Evolutionary conservation across 2,888 invertebrate species (phyloP), one percentile per base, ranked within the genome.

Genomic region (Scrobipalpa costella): DNA sequence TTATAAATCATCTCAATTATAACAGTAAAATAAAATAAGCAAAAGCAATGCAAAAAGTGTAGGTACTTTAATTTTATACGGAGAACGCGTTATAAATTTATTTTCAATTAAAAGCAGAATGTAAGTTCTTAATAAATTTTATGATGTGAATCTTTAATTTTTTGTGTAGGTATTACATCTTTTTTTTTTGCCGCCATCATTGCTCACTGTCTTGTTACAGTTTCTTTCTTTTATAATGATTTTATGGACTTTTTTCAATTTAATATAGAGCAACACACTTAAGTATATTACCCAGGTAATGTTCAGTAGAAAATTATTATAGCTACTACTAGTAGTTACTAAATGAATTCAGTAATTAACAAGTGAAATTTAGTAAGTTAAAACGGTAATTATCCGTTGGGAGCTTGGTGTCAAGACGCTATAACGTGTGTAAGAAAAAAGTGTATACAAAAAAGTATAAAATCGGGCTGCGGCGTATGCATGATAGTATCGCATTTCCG

Each of bases 401-500:
- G 19, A 27, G 59, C 15, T 27, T 17, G 15, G 59, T 62, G 64
- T 64, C 60, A 55, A 44, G 64, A 52, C 57, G 44, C 19, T 62
- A 44, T 59, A 59, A 44, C 34, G 57, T 57, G 27, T 34, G 47
- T 21, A 47, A 61, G n/a, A 61, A 57, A 57, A 49, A 33, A 38
- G 1, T 49, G 47, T 21, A 60, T 57, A 61, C 27, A 64, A 62
- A 52, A 50, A 34, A 64, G 64, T 64, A 68, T 69, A 83, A 84
- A 85, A 84, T 79, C 77, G 78, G 71, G 74, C 74, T 78, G 76
- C 75, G 76, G 77, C 76, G 75, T 78, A 79, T 77, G 78, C 81
- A 79, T 79, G 89, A 89, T 90, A 78, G 79, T 84, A 90, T 90
- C 88, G 77, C 84, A 79, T 85, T 85, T 90, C 89, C 89, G 89